Base-by-base conservation (phyloP, 2,797 vertebrate genomes). In the Alouatta caraya region DNA sequence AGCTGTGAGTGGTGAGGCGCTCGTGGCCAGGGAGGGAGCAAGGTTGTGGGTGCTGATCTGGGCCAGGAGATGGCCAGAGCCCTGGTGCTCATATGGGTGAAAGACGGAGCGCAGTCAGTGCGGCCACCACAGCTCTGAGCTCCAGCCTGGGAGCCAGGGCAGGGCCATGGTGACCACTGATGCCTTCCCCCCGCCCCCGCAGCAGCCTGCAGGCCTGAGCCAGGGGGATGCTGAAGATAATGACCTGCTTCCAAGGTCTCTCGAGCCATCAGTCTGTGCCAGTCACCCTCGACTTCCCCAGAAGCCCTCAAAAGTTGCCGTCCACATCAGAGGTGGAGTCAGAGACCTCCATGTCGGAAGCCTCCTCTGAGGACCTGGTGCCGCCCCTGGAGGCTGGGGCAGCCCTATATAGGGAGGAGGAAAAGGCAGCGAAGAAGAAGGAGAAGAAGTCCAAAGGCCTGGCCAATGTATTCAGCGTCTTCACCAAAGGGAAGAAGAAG, bases 401-500 rank as follows among this genome's bases (percentile, higher is more conserved):
- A 2, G 37, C 46, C 50, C 75, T 1, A 0, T 55, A 52, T 0
- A 46, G 42, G 44, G 70, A 50, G 1, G 24, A 80, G 28, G 61
- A 72, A 2, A 52, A 46, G 52, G 19, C 88, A 0, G 5, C 1
- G 0, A 96, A 88, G 90, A 91, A 92, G 55, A 80, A 80, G 67
- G n/a, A 70, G 78, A 83, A 93, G 75, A 96, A 95, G 70, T 8
- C 95, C 0, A 97, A 79, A 73, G 97, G 81, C 4, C 92, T 98
- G 92, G 67, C 88, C 37, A 59, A 0, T 46, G 4, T 97, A 83
- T 75, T 98, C 50, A 87, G 44, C 7, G 46, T 97, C 26, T 96
- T 98, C 92, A 94, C 44, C 82, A 98, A 96, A 52, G 93, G 96
- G n/a, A 93, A n/a, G 88, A 97, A 86, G 78, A 98, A 94, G 82